These are phyloP conservation scores for Oscheius sp. DNA, from an alignment of 2,888 invertebrate species.

Conservation along the genomic window DNA sequence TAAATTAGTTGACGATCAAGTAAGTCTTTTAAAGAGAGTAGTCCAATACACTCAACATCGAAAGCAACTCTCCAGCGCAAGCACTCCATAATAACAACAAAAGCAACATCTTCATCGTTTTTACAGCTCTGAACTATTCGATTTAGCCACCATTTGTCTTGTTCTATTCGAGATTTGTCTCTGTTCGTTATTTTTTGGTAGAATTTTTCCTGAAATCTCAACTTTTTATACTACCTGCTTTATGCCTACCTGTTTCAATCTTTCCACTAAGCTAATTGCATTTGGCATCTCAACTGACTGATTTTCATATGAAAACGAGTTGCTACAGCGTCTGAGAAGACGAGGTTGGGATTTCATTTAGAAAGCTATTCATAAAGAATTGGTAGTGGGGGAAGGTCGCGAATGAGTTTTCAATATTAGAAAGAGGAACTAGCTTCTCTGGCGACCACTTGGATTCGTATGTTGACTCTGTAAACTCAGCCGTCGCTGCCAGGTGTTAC, in stretches of 20 bases:
- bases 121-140: conserved; percentile 47
- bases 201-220: conserved; percentile 24
- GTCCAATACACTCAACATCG: conserved; percentile 59
- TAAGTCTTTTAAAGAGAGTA: conserved; percentile 52
- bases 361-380: not conserved
- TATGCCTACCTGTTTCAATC: not conserved
- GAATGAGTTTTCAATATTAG: not conserved
- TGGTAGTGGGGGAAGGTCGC: not conserved
- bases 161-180: conserved; percentile 46
- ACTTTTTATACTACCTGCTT: not conserved
- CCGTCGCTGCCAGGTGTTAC: conserved; percentile 15
- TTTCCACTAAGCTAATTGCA: not conserved
- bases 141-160: conserved; percentile 59
- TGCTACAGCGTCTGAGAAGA: not conserved
- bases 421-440: conserved; percentile 8
- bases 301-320: not conserved
- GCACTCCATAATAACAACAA: conserved; percentile 60
- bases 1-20: conserved; percentile 60
- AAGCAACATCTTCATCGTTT: conserved; percentile 60
- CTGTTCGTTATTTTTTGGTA: conserved; percentile 22
- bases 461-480: conserved; percentile 21
- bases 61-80: conserved; percentile 60
- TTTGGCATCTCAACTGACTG: not conserved
- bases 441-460: conserved; percentile 12
- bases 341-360: not conserved